Evolutionary conservation across 2,113 vertebrate species (phyloP), one percentile per base, ranked within the genome.

Genomic region (Desmodus rotundus): DNA sequence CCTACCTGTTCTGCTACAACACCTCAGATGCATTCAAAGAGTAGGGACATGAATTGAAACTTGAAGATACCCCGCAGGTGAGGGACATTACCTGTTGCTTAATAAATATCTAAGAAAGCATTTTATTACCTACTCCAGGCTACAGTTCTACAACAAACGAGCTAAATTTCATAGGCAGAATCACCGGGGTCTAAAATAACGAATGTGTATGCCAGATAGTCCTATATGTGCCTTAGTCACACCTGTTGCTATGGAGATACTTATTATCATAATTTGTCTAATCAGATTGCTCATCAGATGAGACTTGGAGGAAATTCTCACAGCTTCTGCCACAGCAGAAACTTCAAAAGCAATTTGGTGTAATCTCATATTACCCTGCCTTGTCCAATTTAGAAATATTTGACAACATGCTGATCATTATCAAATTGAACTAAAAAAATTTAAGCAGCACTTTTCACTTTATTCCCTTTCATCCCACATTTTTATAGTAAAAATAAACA

Each of bases 231-330:
- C 7, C 14, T 41, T 78, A 38, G 52, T 86, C 54, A 74, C 45
- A 54, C 47, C n/a, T 86, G 90, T 97, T 95, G 54, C 93, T 86
- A 86, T 97, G 77, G 77, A 93, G 47, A 92, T 81, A 74, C 78
- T 87, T 80, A 86, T 78, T 94, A n/a, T 22, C 58, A 70, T 83
- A 74, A 83, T 93, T 85, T 47, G 0, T 88, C 47, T 81, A 41
- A 56, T 28, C 52, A 92, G 54, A 92, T 63, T 65, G 65, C 17
- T 94, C 61, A 78, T 89, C n/a, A 58, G 47, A 82, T 82, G 41
- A 94, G 65, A 82, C 72, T 73, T 92, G 52, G 36, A 76, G n/a
- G 70, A 87, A 96, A 86, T 28, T 80, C 47, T 86, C 85, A 73
- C 11, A 73, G 45, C 28, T 82, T 96, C 81, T 94, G 33, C 36